phyloP scores from a whole-genome alignment of 64 coral and sea anemone species.

The Pocillopora verrucosa region DNA sequence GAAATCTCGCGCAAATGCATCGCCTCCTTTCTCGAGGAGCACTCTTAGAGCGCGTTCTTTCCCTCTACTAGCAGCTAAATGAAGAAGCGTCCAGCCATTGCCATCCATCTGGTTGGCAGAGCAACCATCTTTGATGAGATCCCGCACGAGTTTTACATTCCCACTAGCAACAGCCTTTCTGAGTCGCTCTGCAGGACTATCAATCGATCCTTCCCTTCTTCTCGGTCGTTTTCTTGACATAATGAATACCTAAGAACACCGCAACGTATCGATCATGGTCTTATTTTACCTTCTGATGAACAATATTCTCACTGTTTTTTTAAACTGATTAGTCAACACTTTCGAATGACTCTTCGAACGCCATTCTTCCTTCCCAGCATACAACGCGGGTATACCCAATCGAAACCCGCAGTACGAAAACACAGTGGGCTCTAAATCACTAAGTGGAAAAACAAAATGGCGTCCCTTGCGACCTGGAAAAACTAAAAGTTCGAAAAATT shows the following conservation, averaged over 20 bases:
- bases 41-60: constrained; percentile 81
- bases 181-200: constrained; percentile 38
- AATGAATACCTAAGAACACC: constrained; percentile 8
- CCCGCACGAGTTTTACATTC: constrained; percentile 79
- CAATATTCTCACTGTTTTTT: not conserved
- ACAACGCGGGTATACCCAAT: not conserved
- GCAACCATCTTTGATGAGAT: constrained; percentile 74
- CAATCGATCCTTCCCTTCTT: constrained; percentile 37
- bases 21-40: constrained; percentile 81
- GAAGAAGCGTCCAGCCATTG: constrained; percentile 88
- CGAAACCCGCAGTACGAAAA: not conserved
- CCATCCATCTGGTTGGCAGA: constrained; percentile 86
- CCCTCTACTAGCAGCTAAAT: constrained; percentile 84
- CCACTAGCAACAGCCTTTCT: constrained; percentile 78
- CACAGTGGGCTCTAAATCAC: constrained; percentile 11
- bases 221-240: constrained; percentile 48
- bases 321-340: not conserved
- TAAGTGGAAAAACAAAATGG: constrained; percentile 45
- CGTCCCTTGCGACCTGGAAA: constrained; percentile 41
- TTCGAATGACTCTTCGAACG: not conserved
- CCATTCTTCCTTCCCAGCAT: constrained; percentile 21
- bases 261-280: constrained; percentile 20
- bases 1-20: constrained; percentile 80
- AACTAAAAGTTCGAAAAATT: not conserved
- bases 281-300: not conserved